Conservation (phyloP, 2,888 invertebrate species). For the Acanthopleura granulata region DNA sequence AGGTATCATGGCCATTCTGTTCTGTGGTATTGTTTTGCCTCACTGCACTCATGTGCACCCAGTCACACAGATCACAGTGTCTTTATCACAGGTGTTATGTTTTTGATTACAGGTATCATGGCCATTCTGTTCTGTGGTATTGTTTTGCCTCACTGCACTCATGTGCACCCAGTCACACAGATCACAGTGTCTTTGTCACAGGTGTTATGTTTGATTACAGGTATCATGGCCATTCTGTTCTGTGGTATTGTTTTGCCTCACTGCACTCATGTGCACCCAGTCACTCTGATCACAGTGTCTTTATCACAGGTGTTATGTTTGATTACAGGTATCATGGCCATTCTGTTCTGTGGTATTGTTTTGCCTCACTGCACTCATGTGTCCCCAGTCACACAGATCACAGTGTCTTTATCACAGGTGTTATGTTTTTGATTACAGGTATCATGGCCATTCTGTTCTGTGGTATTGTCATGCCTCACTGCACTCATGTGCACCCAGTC, state of each 20-base stretch:
- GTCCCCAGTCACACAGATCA: conserved; percentile 98
- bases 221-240: conserved; percentile 99
- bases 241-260: conserved; percentile 99
- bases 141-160: conserved; percentile 99
- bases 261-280: conserved; percentile 98
- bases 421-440: conserved; percentile 75
- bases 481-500: conserved; percentile 98
- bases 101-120: conserved; percentile 91
- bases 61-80: conserved; percentile 98
- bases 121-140: conserved; percentile 98
- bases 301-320: too few species aligned
- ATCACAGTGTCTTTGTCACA: too few species aligned
- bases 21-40: conserved; percentile 99
- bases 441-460: conserved; percentile 99
- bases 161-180: conserved; percentile 98
- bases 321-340: conserved; percentile 95
- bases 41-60: conserved; percentile 99
- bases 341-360: conserved; percentile 97
- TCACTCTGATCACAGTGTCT: conserved; percentile 99
- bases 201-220: too few species aligned
- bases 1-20: conserved; percentile 98
- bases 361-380: conserved; percentile 99
- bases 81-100: too few species aligned
- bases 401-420: too few species aligned
- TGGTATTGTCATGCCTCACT: conserved; percentile 99